These are phyloP conservation scores for Tetragonula carbonaria DNA, from an alignment of 2,888 invertebrate species.

Conservation along the genomic window DNA sequence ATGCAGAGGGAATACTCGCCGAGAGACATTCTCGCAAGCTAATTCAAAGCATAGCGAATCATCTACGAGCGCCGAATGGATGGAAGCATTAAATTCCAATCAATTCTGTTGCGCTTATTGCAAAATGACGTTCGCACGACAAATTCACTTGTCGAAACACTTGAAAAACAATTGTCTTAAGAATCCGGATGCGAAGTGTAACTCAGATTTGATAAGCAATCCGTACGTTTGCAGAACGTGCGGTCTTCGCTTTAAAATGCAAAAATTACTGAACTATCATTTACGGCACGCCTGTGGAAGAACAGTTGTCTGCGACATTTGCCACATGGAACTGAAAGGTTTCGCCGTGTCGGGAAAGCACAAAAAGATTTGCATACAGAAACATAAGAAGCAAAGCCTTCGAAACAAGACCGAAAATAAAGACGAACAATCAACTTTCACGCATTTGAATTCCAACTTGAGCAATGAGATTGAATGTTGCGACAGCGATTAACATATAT, in stretches of 20 bases:
- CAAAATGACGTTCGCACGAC: accelerated
- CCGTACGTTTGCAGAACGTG: neutral
- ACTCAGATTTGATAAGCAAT: neutral
- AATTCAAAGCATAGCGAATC: no score
- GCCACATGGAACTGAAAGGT: neutral
- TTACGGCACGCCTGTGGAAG: conserved; percentile 28
- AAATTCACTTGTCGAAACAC: neutral
- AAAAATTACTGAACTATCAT: conserved; percentile 33
- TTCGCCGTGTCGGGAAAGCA: accelerated
- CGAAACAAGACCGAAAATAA: neutral
- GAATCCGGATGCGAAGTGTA: neutral
- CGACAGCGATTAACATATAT: no score
- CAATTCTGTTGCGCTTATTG: neutral
- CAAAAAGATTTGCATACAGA: neutral
- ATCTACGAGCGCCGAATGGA: neutral
- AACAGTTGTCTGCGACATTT: neutral
- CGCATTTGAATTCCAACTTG: no score
- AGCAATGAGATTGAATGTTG: no score
- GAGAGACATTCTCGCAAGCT: no score
- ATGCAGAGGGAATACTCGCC: no score
- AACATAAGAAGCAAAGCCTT: accelerated
- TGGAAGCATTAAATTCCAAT: neutral
- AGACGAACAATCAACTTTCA: no score
- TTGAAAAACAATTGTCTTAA: conserved; percentile 1
- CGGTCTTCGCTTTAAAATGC: neutral